These are phyloP conservation scores for Nylanderia fulva DNA, from an alignment of 1,140 invertebrate genomes.

Conservation along the genomic window DNA sequence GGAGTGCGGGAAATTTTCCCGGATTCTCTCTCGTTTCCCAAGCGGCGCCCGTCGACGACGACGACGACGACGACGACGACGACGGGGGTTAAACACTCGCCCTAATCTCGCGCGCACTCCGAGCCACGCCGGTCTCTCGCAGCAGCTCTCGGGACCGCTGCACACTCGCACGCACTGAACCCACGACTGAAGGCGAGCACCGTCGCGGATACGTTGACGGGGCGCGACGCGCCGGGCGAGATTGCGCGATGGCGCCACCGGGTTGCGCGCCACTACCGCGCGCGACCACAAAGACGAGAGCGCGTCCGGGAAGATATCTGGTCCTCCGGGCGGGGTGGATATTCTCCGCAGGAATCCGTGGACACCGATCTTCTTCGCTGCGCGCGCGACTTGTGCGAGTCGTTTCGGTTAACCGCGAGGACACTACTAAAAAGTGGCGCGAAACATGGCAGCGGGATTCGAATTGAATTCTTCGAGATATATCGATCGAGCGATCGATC, in stretches of 20 bases:
- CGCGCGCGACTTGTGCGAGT: slow-evolving; percentile 64
- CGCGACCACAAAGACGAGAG: slow-evolving; percentile 29
- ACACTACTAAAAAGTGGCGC: slow-evolving; percentile 1
- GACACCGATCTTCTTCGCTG: slow-evolving; percentile 72
- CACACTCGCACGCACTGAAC: slow-evolving; percentile 85
- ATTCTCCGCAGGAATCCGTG: slow-evolving; percentile 68
- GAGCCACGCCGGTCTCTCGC: slow-evolving; percentile 77
- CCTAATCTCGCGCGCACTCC: slow-evolving; percentile 78
- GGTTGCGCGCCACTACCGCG: slow-evolving; percentile 64
- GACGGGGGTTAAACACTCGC: slow-evolving; percentile 70
- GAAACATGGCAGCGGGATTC: background rate
- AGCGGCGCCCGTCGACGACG: background rate
- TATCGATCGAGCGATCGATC: background rate
- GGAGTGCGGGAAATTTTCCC: no score
- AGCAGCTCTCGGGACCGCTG: slow-evolving; percentile 80
- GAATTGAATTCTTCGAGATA: background rate
- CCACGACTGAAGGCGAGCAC: slow-evolving; percentile 81
- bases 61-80: background rate
- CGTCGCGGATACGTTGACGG: slow-evolving; percentile 39
- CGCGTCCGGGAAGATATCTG: slow-evolving; percentile 19
- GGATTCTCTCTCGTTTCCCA: no score
- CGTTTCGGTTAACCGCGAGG: slow-evolving; percentile 36
- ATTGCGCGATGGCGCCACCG: slow-evolving; percentile 76
- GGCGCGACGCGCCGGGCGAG: slow-evolving; percentile 37
- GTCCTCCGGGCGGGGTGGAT: slow-evolving; percentile 9